phyloP scores from a whole-genome alignment of 2,797 vertebrate genomes.

The Intellagama lesueurii region DNA sequence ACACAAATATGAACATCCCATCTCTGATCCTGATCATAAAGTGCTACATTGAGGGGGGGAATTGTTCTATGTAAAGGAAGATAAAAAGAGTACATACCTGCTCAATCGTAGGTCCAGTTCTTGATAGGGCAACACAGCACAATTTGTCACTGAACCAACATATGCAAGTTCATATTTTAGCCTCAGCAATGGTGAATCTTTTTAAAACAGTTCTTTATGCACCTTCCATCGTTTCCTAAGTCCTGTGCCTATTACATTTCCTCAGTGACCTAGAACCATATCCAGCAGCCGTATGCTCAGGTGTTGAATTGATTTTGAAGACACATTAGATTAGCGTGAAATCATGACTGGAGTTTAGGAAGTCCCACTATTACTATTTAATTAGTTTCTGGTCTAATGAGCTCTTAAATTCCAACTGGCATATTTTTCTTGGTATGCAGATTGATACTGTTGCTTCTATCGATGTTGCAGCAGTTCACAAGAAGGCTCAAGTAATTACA shows the following conservation, averaged over 20 bases:
- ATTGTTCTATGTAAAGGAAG: not conserved
- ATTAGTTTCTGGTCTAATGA: constrained; percentile 26
- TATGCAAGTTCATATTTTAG: not conserved
- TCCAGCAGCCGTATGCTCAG: not conserved
- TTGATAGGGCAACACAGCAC: not conserved
- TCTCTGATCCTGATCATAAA: not conserved
- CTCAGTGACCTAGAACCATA: not conserved
- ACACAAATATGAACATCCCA: too few relatives aligned
- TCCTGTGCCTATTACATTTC: constrained; percentile 1
- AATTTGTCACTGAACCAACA: not conserved
- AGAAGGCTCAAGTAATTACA: not conserved
- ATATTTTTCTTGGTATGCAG: not conserved
- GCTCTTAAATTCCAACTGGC: not conserved
- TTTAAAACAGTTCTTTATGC: not conserved
- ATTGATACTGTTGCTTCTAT: not conserved
- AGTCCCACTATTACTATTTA: not conserved
- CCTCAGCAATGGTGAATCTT: not conserved
- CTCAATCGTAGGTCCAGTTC: not conserved
- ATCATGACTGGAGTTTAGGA: not conserved
- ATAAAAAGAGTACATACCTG: not conserved
- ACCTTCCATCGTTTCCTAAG: not conserved
- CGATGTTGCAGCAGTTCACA: not conserved
- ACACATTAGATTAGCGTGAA: not conserved
- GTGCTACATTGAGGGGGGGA: not conserved
- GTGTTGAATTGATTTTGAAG: constrained; percentile 16